Evolutionary conservation across 2,888 invertebrate genomes (phyloP).

Genomic region (Incurvaria masculella): DNA sequence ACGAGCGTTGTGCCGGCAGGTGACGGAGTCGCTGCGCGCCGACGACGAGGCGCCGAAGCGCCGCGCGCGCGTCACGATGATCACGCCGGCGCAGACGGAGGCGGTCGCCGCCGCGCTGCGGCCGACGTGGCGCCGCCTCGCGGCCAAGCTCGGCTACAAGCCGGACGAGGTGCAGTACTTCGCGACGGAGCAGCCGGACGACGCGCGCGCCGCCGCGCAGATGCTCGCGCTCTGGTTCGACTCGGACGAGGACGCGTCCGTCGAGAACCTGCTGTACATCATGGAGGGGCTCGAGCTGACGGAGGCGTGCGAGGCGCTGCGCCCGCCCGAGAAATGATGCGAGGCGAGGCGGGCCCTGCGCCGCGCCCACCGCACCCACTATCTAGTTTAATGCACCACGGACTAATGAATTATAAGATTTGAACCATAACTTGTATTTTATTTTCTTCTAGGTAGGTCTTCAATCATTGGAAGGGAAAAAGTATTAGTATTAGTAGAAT

Average conservation of each 20-base stretch:
- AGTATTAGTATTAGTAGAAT: no score
- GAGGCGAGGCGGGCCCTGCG: no score
- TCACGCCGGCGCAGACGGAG: slow-evolving; percentile 58
- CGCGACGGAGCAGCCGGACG: slow-evolving; percentile 64
- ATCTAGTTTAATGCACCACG: no score
- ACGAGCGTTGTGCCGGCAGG: no score
- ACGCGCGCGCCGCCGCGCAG: slow-evolving; percentile 63
- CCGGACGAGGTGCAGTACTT: slow-evolving; percentile 73
- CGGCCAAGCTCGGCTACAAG: slow-evolving; percentile 70
- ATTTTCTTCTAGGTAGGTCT: no score
- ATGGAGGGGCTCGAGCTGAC: slow-evolving; percentile 73
- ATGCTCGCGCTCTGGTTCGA: slow-evolving; percentile 86
- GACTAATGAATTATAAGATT: no score
- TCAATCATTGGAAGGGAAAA: no score
- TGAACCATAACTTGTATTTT: no score
- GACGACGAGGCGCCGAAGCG: slow-evolving; percentile 33
- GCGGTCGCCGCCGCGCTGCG: slow-evolving; percentile 65
- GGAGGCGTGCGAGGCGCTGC: slow-evolving; percentile 64
- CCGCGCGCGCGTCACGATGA: slow-evolving; percentile 36
- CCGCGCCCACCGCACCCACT: no score
- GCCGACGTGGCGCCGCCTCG: slow-evolving; percentile 79
- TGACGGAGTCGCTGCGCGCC: slow-evolving; percentile 38
- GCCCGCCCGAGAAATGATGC: slow-evolving; percentile 14
- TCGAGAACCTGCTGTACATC: slow-evolving; percentile 76
- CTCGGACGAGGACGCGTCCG: slow-evolving; percentile 80